These are phyloP conservation scores for Agrotis clavis DNA, from an alignment of 2,888 invertebrate genomes.

Conservation along the genomic window DNA sequence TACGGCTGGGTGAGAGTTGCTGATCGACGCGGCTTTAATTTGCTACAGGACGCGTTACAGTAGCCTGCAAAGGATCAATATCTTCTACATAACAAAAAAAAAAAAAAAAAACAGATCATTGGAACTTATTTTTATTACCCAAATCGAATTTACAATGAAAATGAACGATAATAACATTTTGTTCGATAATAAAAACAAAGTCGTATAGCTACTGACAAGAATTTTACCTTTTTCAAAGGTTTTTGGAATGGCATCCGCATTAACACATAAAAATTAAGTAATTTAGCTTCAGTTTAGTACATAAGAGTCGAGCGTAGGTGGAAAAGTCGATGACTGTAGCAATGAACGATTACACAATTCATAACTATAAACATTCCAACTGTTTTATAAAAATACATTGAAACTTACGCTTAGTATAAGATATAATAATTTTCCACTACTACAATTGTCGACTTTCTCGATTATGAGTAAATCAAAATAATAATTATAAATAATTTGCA, in stretches of 20 bases:
- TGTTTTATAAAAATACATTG: slow-evolving; percentile 55
- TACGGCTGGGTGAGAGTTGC: not conserved
- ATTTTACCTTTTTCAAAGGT: slow-evolving; percentile 89
- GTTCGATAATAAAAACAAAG: slow-evolving; percentile 81
- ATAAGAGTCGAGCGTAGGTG: slow-evolving; percentile 50
- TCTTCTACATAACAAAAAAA: slow-evolving; percentile 38
- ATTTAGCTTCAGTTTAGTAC: slow-evolving; percentile 64
- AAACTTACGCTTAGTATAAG: slow-evolving; percentile 23
- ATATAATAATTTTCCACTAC: slow-evolving; percentile 36
- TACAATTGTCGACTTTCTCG: slow-evolving; percentile 45
- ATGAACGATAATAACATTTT: slow-evolving; percentile 81
- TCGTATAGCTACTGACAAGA: slow-evolving; percentile 90
- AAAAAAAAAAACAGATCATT: slow-evolving; percentile 63
- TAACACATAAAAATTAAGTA: slow-evolving; percentile 71
- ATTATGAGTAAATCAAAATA: slow-evolving; percentile 47
- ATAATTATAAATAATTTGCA: slow-evolving; percentile 39
- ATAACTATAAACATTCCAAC: slow-evolving; percentile 30
- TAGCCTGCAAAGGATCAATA: not conserved
- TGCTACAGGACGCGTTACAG: too few relatives aligned
- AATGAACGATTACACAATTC: slow-evolving; percentile 27
- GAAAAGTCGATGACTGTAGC: slow-evolving; percentile 49
- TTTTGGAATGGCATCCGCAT: slow-evolving; percentile 89
- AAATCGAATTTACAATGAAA: slow-evolving; percentile 88
- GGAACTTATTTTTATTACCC: slow-evolving; percentile 84
- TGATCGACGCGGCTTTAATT: not conserved